Base-by-base conservation (phyloP, 2,797 vertebrate genomes). In the Rhinella marina region DNA sequence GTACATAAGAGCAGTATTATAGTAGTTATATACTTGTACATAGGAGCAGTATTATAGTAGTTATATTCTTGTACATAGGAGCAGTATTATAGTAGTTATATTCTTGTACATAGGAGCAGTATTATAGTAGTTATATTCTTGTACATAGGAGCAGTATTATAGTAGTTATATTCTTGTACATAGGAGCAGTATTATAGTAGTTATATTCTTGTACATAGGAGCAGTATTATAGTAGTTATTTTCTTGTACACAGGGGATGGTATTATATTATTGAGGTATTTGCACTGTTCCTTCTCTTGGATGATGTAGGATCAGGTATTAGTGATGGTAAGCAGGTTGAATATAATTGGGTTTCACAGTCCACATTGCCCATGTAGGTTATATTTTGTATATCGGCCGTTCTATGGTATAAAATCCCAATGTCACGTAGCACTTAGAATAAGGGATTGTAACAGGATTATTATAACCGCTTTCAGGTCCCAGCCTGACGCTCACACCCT, bases 1-100 rank as follows among this genome's bases (percentile, higher is more conserved):
- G 66, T 70, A 70, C 19, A 70, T 29, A 70, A 27, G 66, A 32
- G 66, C 66, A 70, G 66, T 70, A 70, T 70, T 70, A 70, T 70
- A 70, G 66, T 70, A 70, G 66, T 70, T 70, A 70, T 70, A 32
- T 70, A 32, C 66, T 29, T 68, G 64, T 68, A 64, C 23, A 64
- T 25, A 64, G 62, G 62, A 25, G 62, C 62, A 64, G 62, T 64
- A 64, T 64, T 64, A 64, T 64, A 64, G 62, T 64, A 64, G 62
- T 64, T 64, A n/a, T 64, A 64, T 64, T 64, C 27, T 17, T 70
- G 25, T 70, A 70, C 19, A 70, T 70, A 70, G 66, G 27, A 16
- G 66, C 66, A 32, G 66, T 70, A 70, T 70, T 70, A 70, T 70
- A 70, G 66, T 17, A 70, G 66, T 70, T 70, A 70, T 70, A 32